These are phyloP conservation scores for Catharus fuscescens DNA, from an alignment of 2,113 vertebrate genomes.

Conservation along the genomic window DNA sequence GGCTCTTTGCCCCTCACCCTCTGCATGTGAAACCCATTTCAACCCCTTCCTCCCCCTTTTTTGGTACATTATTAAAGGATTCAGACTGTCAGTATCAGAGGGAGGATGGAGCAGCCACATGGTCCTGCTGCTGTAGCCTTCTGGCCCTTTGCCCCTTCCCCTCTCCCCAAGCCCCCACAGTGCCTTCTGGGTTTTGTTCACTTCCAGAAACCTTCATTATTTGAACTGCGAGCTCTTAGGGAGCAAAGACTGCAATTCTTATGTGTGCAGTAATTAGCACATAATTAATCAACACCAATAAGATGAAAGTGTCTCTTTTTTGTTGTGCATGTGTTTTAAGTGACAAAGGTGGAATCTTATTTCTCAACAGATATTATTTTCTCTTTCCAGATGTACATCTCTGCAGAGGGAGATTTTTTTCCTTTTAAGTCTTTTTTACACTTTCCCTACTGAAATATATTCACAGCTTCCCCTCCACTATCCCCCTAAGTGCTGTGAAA, in stretches of 20 bases:
- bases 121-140: background rate
- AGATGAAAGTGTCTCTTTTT: background rate
- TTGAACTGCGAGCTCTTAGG: background rate
- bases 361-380: background rate
- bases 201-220: background rate
- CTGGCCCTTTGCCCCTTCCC: background rate
- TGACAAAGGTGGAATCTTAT: background rate
- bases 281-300: background rate
- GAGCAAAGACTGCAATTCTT: background rate
- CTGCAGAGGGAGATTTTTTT: background rate
- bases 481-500: background rate
- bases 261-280: background rate
- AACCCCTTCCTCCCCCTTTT: background rate
- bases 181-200: background rate
- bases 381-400: background rate
- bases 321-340: background rate
- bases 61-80: background rate
- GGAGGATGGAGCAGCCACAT: background rate
- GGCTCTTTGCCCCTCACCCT: background rate
- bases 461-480: background rate
- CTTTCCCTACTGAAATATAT: background rate
- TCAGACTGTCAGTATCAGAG: background rate
- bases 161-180: background rate
- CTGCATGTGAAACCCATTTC: background rate
- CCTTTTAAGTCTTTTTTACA: background rate